phyloP scores from a whole-genome alignment of 2,113 vertebrate genomes.

The Onychostruthus taczanowskii region DNA sequence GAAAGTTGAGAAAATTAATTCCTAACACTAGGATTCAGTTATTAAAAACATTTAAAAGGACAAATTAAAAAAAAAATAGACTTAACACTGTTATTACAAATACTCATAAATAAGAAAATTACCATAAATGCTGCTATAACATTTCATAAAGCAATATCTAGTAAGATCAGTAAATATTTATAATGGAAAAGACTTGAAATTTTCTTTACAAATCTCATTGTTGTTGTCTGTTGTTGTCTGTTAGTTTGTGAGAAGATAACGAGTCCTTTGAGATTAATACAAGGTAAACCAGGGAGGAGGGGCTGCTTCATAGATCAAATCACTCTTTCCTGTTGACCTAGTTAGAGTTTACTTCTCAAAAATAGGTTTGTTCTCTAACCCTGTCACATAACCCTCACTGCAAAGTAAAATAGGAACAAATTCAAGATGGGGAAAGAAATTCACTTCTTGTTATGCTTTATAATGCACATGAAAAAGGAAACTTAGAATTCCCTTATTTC shows the following conservation, averaged over 20 bases:
- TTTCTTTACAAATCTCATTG: background rate
- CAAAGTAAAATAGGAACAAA: background rate
- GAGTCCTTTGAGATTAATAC: constrained; percentile 9
- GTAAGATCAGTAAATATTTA: constrained; percentile 10
- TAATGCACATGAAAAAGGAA: background rate
- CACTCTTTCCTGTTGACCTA: constrained; percentile 11
- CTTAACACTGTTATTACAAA: background rate
- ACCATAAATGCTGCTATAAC: background rate
- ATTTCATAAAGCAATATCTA: background rate
- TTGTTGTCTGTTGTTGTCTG: background rate
- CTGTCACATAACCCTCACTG: background rate
- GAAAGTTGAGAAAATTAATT: background rate
- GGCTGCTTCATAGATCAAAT: background rate
- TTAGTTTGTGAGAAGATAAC: constrained; percentile 18
- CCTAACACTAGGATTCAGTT: background rate
- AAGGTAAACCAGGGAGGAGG: background rate
- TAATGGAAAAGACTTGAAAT: background rate
- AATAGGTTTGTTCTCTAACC: background rate
- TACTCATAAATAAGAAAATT: background rate
- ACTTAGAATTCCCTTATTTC: background rate
- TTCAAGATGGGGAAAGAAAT: background rate
- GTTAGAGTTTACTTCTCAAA: constrained; percentile 27
- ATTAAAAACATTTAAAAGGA: background rate
- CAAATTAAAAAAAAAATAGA: background rate
- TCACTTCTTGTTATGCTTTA: background rate